Evolutionary conservation across 2,797 vertebrate genomes (phyloP).

Genomic region (Danio albolineatus): DNA sequence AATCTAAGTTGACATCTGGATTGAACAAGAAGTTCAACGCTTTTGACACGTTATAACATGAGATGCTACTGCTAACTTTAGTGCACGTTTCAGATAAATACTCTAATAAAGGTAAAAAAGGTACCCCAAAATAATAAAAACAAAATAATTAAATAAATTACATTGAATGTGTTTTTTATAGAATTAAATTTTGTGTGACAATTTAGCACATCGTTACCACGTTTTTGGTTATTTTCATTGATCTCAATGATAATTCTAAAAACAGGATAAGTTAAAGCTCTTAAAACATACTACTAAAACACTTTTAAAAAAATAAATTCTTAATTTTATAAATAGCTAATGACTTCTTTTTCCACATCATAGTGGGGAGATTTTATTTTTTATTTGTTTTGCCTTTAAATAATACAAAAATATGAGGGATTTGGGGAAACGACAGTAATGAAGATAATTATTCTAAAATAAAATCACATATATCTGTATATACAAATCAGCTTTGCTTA

Average conservation of each 20-base stretch:
- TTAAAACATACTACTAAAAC: neutral
- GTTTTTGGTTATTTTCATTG: neutral
- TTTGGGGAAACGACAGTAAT: neutral
- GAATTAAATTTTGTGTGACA: neutral
- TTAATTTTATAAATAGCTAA: neutral
- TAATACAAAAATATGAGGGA: neutral
- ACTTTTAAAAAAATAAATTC: neutral
- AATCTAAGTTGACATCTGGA: neutral
- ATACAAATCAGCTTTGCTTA: slow-evolving; percentile 5
- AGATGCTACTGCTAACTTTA: neutral
- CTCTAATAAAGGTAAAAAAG: neutral
- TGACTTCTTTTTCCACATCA: neutral
- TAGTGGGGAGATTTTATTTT: no score
- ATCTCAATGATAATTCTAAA: neutral
- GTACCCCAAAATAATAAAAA: neutral
- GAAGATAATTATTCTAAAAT: neutral
- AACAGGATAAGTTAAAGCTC: no score
- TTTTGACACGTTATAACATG: neutral
- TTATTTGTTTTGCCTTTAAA: neutral
- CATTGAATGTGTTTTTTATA: neutral
- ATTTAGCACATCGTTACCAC: neutral
- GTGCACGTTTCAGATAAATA: neutral
- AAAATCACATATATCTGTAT: no score
- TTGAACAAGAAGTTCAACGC: neutral
- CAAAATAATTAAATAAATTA: neutral